Conservation (phyloP, 2,797 vertebrate species). For the Sternarchorhynchus goeldii region DNA sequence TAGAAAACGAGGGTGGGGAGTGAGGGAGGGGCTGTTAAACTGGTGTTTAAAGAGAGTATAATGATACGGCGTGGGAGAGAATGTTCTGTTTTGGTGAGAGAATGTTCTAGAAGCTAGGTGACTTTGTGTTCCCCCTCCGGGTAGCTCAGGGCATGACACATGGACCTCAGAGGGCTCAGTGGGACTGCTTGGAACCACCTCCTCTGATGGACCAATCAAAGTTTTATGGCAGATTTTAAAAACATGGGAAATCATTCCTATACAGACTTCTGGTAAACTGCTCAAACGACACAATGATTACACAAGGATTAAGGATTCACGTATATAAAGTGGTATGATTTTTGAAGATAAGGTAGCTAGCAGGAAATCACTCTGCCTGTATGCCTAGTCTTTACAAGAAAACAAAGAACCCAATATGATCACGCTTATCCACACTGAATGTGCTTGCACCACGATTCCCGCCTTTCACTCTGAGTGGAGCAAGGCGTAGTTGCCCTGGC, state of each 20-base stretch:
- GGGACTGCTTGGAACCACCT: constrained; percentile 49
- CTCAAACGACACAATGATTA: neutral
- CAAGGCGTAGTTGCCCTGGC: constrained; percentile 26
- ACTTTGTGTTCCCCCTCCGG: constrained; percentile 48
- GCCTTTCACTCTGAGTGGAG: constrained; percentile 38
- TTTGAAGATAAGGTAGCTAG: constrained; percentile 3
- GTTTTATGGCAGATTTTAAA: constrained; percentile 38
- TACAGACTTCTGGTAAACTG: neutral
- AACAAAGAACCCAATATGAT: constrained; percentile 3
- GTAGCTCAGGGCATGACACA: constrained; percentile 50
- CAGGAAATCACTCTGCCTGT: neutral
- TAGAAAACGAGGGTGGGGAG: constrained; percentile 43
- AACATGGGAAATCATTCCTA: neutral
- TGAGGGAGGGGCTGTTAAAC: constrained; percentile 21
- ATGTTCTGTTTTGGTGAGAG: constrained; percentile 25
- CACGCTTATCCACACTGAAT: neutral
- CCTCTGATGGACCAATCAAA: constrained; percentile 45
- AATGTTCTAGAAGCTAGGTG: constrained; percentile 29
- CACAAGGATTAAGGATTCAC: no score
- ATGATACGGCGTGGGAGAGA: constrained; percentile 44
- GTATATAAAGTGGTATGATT: neutral
- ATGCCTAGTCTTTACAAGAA: neutral
- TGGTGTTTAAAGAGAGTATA: constrained; percentile 46
- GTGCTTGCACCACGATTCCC: neutral
- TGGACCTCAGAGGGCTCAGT: constrained; percentile 36